A percentile compares a stretch with the other conserved stretches of the same genome.
These are phyloP conservation scores for Byasa hedistus DNA, from an alignment of 2,888 invertebrate genomes.

Conservation along the genomic window DNA sequence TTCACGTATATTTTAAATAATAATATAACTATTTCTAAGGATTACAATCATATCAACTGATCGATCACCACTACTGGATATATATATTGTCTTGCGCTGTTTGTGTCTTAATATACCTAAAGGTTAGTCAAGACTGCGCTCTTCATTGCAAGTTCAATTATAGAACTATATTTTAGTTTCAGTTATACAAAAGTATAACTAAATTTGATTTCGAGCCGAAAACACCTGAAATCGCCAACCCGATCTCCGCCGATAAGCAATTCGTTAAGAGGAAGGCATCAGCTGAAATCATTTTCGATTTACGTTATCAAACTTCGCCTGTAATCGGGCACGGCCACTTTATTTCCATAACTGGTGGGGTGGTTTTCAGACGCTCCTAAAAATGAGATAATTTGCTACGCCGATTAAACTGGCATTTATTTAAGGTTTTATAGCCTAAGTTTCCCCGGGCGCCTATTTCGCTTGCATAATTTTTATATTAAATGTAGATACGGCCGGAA, in stretches of 20 bases:
- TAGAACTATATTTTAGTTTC: no score
- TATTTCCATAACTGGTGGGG: constrained; percentile 47
- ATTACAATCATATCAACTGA: no score
- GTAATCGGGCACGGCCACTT: constrained; percentile 43
- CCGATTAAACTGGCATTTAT: constrained; percentile 57
- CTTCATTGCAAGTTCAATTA: no score
- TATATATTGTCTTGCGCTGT: no score
- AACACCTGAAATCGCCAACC: constrained; percentile 22
- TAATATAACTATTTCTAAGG: no score
- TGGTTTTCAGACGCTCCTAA: constrained; percentile 40
- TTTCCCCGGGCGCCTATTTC: constrained; percentile 45
- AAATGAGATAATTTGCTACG: constrained; percentile 65
- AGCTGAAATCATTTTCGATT: constrained; percentile 35
- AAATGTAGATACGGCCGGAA: constrained; percentile 38
- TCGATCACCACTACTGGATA: no score
- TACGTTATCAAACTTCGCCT: constrained; percentile 33
- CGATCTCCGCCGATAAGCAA: constrained; percentile 28
- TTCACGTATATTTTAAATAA: no score
- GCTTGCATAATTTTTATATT: constrained; percentile 57
- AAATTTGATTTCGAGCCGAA: no score
- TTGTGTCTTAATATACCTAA: no score
- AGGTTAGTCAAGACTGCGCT: no score
- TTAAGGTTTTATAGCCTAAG: constrained; percentile 56
- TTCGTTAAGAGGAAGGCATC: constrained; percentile 33
- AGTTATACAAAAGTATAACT: no score